phyloP scores from a whole-genome alignment of 2,113 vertebrate species.

The Phocoena sinus region DNA sequence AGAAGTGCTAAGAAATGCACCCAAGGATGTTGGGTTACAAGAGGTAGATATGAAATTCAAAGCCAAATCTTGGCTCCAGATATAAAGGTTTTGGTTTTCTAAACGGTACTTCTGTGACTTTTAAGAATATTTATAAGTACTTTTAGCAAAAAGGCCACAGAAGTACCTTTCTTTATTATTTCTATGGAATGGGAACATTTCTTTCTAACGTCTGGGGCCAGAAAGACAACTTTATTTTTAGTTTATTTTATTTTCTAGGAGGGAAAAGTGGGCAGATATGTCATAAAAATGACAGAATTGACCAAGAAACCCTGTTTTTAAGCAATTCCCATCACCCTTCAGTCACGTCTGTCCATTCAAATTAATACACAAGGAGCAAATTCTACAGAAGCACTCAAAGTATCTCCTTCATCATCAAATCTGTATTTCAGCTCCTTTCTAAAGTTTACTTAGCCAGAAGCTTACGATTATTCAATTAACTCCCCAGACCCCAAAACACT shows the following conservation, averaged over 20 bases:
- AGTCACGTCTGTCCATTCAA: neutral
- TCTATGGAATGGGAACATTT: neutral
- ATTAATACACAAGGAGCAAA: slow-evolving; percentile 3
- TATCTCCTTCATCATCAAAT: neutral
- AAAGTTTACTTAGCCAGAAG: neutral
- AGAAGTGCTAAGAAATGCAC: neutral
- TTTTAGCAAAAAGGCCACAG: neutral
- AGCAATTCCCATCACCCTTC: slow-evolving; percentile 13
- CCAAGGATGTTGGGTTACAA: neutral
- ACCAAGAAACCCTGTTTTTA: slow-evolving; percentile 12
- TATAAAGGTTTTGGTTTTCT: neutral
- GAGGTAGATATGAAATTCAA: neutral
- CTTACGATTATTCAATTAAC: neutral
- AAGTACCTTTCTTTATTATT: neutral
- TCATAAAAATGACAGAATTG: neutral
- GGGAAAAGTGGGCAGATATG: neutral
- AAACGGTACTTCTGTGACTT: neutral
- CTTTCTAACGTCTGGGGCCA: neutral
- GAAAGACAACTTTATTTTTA: slow-evolving; percentile 8
- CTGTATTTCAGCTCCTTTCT: neutral
- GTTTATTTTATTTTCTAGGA: neutral
- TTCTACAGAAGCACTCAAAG: neutral
- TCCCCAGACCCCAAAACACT: neutral
- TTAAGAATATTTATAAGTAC: neutral
- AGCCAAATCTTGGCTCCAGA: neutral